Evolutionary conservation across 2,797 vertebrate species (phyloP).

Genomic region (Melanotaenia nigrans): DNA sequence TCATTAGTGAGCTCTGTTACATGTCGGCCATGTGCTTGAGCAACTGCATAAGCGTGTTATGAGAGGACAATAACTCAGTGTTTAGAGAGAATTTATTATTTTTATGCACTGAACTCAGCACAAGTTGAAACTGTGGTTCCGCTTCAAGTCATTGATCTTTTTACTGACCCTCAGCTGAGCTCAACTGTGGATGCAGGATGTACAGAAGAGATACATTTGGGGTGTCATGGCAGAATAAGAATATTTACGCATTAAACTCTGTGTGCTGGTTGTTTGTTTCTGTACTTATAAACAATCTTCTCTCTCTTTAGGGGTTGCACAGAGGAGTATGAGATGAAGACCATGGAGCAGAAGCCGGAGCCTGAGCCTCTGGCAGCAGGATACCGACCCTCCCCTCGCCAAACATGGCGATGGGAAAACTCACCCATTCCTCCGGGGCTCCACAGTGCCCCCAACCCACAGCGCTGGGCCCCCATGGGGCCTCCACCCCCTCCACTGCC

Average conservation of each 20-base stretch:
- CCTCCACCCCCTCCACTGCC: constrained; percentile 80
- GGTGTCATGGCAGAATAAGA: not conserved
- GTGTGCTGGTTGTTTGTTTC: constrained; percentile 12
- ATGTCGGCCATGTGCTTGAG: constrained; percentile 32
- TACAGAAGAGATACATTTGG: not conserved
- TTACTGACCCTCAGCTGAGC: constrained; percentile 5
- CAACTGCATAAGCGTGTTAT: constrained; percentile 25
- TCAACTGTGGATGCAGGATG: not conserved
- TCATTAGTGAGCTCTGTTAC: constrained; percentile 50
- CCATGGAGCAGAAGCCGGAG: constrained; percentile 87
- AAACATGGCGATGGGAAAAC: constrained; percentile 90
- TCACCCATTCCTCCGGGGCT: constrained; percentile 78
- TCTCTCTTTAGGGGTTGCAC: constrained; percentile 88
- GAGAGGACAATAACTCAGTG: constrained; percentile 7
- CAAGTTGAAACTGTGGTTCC: constrained; percentile 30
- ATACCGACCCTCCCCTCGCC: constrained; percentile 84
- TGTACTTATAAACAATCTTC: not conserved
- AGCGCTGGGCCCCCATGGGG: constrained; percentile 83
- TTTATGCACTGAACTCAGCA: constrained; percentile 4
- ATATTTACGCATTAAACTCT: constrained; percentile 2
- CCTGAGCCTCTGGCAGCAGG: constrained; percentile 81
- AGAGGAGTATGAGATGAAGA: constrained; percentile 90
- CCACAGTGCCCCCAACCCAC: constrained; percentile 78
- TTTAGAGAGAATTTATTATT: constrained; percentile 17
- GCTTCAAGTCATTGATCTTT: constrained; percentile 13